A percentile compares a stretch with the other conserved stretches of the same genome.
Conservation (phyloP, 2,113 vertebrate genomes). For the Sander vitreus region DNA sequence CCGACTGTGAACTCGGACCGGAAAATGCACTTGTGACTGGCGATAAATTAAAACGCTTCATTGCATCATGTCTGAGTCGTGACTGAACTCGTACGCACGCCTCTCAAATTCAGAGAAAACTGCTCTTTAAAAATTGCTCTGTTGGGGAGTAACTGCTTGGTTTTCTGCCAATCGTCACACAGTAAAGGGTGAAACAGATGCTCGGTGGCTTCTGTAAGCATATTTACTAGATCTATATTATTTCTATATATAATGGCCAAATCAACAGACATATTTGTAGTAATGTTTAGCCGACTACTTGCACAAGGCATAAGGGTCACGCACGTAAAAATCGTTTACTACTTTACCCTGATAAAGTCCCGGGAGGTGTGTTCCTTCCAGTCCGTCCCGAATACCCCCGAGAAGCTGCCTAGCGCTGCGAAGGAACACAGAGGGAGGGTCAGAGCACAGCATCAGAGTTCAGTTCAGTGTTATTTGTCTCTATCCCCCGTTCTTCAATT, state of each 20-base stretch:
- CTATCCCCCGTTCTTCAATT: slow-evolving; percentile 6
- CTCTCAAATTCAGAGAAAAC: slow-evolving; percentile 19
- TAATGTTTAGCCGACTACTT: not conserved
- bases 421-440: slow-evolving; percentile 61
- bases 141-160: not conserved
- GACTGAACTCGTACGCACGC: not conserved
- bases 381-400: slow-evolving; percentile 95
- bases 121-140: not conserved
- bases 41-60: slow-evolving; percentile 5
- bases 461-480: not conserved
- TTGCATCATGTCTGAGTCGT: slow-evolving; percentile 9
- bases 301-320: not conserved
- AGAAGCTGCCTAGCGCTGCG: slow-evolving; percentile 97
- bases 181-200: not conserved
- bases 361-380: slow-evolving; percentile 99
- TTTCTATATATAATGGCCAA: not conserved
- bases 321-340: not conserved
- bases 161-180: slow-evolving; percentile 19
- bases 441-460: slow-evolving; percentile 9
- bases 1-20: slow-evolving; percentile 4
- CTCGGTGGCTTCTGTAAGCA: not conserved
- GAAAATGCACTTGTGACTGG: not conserved
- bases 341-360: slow-evolving; percentile 96
- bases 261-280: not conserved
- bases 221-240: not conserved